Conservation (phyloP, 1,140 invertebrate species). For the Drosophila mauritiana region DNA sequence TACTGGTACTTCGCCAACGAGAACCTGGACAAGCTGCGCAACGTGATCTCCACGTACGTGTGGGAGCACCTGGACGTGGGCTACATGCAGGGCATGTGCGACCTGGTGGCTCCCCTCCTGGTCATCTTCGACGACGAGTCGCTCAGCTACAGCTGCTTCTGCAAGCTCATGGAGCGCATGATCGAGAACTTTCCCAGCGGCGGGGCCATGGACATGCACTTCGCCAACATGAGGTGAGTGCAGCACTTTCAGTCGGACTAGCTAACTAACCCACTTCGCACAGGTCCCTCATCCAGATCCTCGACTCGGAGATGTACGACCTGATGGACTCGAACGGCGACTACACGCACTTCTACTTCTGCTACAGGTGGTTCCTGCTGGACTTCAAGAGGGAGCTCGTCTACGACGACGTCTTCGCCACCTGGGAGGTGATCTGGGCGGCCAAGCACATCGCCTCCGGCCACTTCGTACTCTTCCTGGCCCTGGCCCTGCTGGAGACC, state of each 20-base stretch:
- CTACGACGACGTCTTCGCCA: conserved; percentile 96
- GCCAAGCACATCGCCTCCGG: conserved; percentile 93
- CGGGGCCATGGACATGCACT: conserved; percentile 96
- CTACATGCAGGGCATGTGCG: conserved; percentile 97
- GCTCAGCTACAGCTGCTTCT: conserved; percentile 96
- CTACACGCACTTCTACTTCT: conserved; percentile 98
- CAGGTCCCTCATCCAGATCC: conserved; percentile 92
- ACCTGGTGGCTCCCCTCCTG: conserved; percentile 95
- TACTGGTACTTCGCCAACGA: conserved; percentile 95
- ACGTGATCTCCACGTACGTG: conserved; percentile 98
- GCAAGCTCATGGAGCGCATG: conserved; percentile 95
- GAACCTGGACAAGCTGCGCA: conserved; percentile 96
- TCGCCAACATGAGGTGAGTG: conserved; percentile 95
- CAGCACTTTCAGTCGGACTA: no score
- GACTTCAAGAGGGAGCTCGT: conserved; percentile 92
- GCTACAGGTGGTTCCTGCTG: conserved; percentile 95
- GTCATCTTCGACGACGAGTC: conserved; percentile 97
- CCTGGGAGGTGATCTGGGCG: conserved; percentile 99
- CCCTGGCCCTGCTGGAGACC: conserved; percentile 94
- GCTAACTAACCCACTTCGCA: not conserved
- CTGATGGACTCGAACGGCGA: conserved; percentile 97
- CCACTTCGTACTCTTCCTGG: conserved; percentile 97
- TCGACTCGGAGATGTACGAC: conserved; percentile 97
- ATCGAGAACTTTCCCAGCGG: conserved; percentile 96
- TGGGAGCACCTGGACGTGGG: conserved; percentile 97